Base-by-base conservation (phyloP, 2,797 vertebrate genomes). In the Chromis chromis region DNA sequence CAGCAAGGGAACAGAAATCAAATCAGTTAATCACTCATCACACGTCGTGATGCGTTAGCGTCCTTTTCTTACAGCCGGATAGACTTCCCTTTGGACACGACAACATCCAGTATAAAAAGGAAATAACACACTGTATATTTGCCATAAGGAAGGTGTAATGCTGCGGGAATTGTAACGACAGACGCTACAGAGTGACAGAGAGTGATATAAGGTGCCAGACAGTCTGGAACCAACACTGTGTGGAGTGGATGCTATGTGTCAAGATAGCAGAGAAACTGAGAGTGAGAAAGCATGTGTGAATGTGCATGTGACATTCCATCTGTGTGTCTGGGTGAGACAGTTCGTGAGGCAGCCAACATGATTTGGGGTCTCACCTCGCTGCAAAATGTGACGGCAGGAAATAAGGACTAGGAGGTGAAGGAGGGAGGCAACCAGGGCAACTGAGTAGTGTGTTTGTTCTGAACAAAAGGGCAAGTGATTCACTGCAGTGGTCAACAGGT, bases 331-430 rank as follows among this genome's bases (percentile, higher is more conserved):
- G 19, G 44, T 40, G 54, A 54, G 33, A 31, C 8, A n/a, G 14
- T 21, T 19, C 2, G 17, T 19, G 58, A 63, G 50, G 31, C 21
- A 62, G 74, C 66, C 7, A 3, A 66, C 55, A 21, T 61, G 57
- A 1, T 79, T 61, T 44, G 33, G 67, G 28, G 58, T 86, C 70
- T 62, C 86, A 77, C 81, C 75, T 27, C 1, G 17, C 72, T 75
- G 89, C 62, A 79, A 93, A 88, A 88, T 92, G 66, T 90, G 79
- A 86, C 85, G 16, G 65, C 25, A 74, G 33, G 27, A 65, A 77
- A 83, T 56, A 74, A 90, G 67, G 9, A 68, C 56, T 58, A 57
- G 50, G 65, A 46, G 57, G 70, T 24, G 25, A 65, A 65, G 60
- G 63, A 57, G 24, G 21, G 44, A 44, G 14, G 19, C 14, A 40